These are phyloP conservation scores for Potorous gilbertii DNA, from an alignment of 2,797 vertebrate genomes.

Conservation along the genomic window DNA sequence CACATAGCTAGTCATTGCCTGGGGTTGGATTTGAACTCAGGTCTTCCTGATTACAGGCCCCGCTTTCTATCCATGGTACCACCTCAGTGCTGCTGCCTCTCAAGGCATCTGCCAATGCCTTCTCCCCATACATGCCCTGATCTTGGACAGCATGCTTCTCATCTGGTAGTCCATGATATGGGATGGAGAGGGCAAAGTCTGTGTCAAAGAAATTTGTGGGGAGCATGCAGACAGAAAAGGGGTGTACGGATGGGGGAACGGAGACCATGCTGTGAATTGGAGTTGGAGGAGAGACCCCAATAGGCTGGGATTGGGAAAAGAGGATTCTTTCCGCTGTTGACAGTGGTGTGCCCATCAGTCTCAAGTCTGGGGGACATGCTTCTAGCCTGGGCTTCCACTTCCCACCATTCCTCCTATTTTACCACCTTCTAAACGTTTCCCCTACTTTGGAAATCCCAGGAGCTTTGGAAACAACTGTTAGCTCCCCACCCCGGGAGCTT, in stretches of 20 bases:
- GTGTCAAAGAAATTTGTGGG: not conserved
- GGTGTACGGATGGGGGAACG: not conserved
- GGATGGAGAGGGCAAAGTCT: not conserved
- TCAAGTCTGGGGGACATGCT: too few relatives aligned
- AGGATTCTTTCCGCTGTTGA: not conserved
- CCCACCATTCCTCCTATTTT: too few relatives aligned
- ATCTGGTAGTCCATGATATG: not conserved
- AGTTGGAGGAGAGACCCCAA: not conserved
- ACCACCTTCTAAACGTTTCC: not conserved
- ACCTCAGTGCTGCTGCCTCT: not conserved
- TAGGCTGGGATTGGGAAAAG: not conserved
- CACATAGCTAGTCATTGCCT: not conserved
- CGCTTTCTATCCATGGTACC: not conserved
- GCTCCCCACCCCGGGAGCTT: not conserved
- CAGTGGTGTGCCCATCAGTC: not conserved
- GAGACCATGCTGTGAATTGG: not conserved
- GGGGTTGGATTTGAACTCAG: not conserved
- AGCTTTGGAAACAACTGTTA: not conserved
- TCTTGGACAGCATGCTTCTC: not conserved
- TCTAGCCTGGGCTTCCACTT: not conserved
- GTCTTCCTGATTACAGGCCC: not conserved
- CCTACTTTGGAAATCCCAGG: too few relatives aligned
- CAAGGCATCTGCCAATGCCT: not conserved
- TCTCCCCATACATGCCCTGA: not conserved
- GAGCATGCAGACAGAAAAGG: not conserved